Evolutionary conservation across 2,888 invertebrate genomes (phyloP), one percentile per base, ranked within the genome.

Genomic region (Ennomos fuscantarius): DNA sequence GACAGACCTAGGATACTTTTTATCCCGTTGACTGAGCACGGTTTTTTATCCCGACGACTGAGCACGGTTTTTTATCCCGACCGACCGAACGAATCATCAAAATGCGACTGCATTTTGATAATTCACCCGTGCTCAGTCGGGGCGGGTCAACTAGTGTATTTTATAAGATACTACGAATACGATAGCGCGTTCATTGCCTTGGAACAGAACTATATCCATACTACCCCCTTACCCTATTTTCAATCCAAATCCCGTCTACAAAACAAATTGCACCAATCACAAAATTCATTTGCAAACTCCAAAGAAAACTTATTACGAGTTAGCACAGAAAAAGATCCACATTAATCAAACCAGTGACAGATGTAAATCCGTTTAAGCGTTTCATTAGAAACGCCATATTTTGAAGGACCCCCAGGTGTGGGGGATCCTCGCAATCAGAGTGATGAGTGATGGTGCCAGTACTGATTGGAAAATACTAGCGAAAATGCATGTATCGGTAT

Each of bases 361-460:
- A 79, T 72, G 75, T 69, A 76, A 80, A 78, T 76, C 78, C 76
- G 56, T 67, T 71, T 81, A 79, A 83, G 77, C 76, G 71, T 81
- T 82, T 85, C 83, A 84, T 85, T 84, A 84, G 78, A 60, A 72
- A 43, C 62, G 74, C 73, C 81, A 82, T 83, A 82, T 82, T 81
- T 82, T 78, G 41, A 49, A 46, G 45, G 56, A 56, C 37, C 45
- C 58, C 55, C 66, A 66, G 66, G 64, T 66, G 66, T 60, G 58
- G 13, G 32, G 34, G 52, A 46, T 41, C 51, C 50, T 32, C 37
- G 34, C 44, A 39, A 49, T 51, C 51, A 49, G 12, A 1, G 8
- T 13, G 43, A 51, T 37, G 53, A 59, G 41, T 49, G 40, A 54
- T 54, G 44, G 43, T 39, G 11, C 37, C 2, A n/a, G 12, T 49